These are phyloP conservation scores for Prionailurus bengalensis DNA, from an alignment of 2,113 vertebrate genomes.

Conservation along the genomic window DNA sequence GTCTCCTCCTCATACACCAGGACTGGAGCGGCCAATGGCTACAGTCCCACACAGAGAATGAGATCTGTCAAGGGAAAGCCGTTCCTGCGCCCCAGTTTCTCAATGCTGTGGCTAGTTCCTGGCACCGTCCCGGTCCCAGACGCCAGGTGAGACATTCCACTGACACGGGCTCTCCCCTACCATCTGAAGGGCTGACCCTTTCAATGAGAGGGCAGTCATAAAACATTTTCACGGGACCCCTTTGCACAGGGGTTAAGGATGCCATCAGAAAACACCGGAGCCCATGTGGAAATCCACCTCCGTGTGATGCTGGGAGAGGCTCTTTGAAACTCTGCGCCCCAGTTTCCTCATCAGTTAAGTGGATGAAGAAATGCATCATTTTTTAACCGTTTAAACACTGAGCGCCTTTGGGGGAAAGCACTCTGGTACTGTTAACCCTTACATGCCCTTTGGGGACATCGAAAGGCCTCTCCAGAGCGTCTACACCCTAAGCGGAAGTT, in stretches of 20 bases:
- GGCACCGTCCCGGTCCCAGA: neutral
- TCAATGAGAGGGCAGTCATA: rapidly evolving
- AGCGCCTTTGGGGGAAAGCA: neutral
- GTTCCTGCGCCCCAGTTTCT: neutral
- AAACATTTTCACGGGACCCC: neutral
- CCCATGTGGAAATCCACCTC: neutral
- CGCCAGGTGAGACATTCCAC: neutral
- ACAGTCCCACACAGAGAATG: rapidly evolving
- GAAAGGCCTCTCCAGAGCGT: neutral
- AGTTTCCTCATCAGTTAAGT: neutral
- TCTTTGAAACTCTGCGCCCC: neutral
- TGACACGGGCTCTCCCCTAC: too few species aligned
- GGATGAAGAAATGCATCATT: neutral
- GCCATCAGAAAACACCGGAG: neutral
- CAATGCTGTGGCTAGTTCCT: neutral
- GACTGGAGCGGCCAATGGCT: neutral
- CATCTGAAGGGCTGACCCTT: neutral
- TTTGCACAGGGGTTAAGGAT: neutral
- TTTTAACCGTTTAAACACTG: neutral
- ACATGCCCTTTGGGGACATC: neutral
- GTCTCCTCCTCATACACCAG: neutral
- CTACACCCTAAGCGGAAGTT: neutral
- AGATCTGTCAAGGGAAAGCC: neutral
- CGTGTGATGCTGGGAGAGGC: neutral
- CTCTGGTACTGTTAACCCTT: neutral